phyloP scores from a whole-genome alignment of 2,797 vertebrate genomes.

The Acrossocheilus fasciatus region DNA sequence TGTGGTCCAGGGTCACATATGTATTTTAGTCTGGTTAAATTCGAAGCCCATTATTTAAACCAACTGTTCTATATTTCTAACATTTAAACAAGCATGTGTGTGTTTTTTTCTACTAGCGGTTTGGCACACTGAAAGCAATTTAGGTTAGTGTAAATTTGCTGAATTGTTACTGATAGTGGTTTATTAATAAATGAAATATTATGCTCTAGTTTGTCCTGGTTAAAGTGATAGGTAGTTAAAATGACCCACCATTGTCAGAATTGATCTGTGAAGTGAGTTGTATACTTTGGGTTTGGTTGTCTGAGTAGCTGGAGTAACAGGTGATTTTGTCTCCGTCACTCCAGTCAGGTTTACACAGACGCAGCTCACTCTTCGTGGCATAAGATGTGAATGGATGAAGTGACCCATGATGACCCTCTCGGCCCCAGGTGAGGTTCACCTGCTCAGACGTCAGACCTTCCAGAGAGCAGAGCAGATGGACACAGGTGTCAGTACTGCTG shows the following conservation, averaged over 20 bases:
- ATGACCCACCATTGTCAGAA: conserved; percentile 1
- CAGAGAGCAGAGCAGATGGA: conserved; percentile 56
- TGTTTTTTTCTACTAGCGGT: neutral
- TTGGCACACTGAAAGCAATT: neutral
- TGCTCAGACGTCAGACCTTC: conserved; percentile 6
- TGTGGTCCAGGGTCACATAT: neutral
- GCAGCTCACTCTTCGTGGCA: conserved; percentile 16
- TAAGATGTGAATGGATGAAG: neutral
- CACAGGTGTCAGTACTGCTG: conserved; percentile 35
- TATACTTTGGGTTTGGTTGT: neutral
- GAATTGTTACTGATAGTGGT: neutral
- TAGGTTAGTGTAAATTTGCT: neutral
- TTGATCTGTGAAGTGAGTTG: neutral
- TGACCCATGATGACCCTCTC: neutral
- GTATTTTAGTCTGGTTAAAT: neutral
- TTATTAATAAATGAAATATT: neutral
- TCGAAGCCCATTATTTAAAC: neutral
- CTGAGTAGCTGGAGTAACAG: conserved; percentile 22
- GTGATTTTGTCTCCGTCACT: conserved; percentile 48
- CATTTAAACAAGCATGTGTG: neutral
- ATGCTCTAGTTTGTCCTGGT: neutral
- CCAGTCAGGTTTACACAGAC: conserved; percentile 55
- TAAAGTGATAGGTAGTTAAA: neutral
- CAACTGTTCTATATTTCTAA: neutral
- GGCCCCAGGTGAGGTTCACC: conserved; percentile 59